Base-by-base conservation (phyloP, 2,888 invertebrate species). In the Brassicogethes aeneus region DNA sequence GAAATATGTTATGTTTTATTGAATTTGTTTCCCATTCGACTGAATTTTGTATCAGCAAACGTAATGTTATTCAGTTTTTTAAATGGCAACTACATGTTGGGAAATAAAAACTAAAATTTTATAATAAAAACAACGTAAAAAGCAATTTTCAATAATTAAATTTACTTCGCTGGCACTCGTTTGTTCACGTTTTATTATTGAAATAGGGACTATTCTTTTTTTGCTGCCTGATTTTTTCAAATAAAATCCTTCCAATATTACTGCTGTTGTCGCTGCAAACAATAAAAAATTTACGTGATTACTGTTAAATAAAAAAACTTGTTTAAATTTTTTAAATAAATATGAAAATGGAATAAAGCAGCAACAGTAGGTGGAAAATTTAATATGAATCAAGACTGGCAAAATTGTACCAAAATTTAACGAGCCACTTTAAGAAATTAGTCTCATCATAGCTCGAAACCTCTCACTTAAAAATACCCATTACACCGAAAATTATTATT, bases 1-100 rank as follows among this genome's bases (percentile, higher is more conserved):
- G 54, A 55, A 56, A 53, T 55, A 55, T 51, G 53, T 55, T 52
- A 52, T 54, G 52, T 54, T 56, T 57, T 56, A 57, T 57, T 55
- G 56, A 55, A 55, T 55, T 55, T 48, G 53, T 51, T 53, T 42
- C 50, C 53, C 44, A 53, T 55, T 51, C 48, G 43, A 44, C 43
- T 48, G 50, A 48, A 53, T 52, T 50, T 50, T 52, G 42, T 42
- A 48, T 43, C 48, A 42, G 51, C 36, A 52, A 54, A 51, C 47
- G 48, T 49, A 50, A 52, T 52, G 51, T 45, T 42, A 45, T 51
- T 45, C 48, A 45, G 40, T 39, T 47, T 50, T 43, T 36, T 31
- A 39, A 36, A 37, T 35, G 17, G 35, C 31, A 13, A 13, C 32
- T 32, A 41, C 33, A 43, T 35, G 41, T 16, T 30, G 38, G 17